Evolutionary conservation across 2,888 invertebrate species (phyloP), one percentile per base, ranked within the genome.

Genomic region (Caenorhabditis sp.): DNA sequence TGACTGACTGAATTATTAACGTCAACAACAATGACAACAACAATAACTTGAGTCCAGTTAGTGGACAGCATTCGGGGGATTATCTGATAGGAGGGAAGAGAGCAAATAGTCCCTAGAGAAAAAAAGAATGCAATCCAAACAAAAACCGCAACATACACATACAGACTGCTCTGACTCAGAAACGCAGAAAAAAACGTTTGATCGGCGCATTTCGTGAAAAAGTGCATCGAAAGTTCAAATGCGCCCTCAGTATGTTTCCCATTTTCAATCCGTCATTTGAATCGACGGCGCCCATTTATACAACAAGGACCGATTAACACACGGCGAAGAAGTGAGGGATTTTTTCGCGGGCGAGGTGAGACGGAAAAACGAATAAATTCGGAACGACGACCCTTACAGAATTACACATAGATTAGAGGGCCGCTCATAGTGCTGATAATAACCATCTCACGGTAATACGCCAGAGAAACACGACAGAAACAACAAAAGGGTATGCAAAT

Each of bases 191-290:
- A 59, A 46, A 32, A 24, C 27, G n/a, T 27, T n/a, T 15, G n/a
- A 27, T 24, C 45, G 50, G 30, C 39, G 48, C 26, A 15, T 48
- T 7, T n/a, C 27, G 24, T 27, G 17, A 13, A 62, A 72, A 72
- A 72, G 72, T 72, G 71, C 71, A 71, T 37, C 30, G n/a, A 72
- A 72, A 72, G 72, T 72, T 56, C 72, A 72, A 62, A 26, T 17
- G 32, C 45, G 45, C 37, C 52, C 53, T 65, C 46, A 37, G 50
- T 48, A 48, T 61, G 35, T 61, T 39, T 45, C 22, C 13, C 35
- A 37, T 43, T 48, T 27, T n/a, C 46, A 11, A 22, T 43, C 43
- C 43, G 22, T 43, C 46, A 48, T 48, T 48, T 4, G 46, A 43
- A 43, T 43, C 24, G 43, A n/a, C n/a, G n/a, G n/a, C n/a, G 5